phyloP scores from a whole-genome alignment of 2,113 vertebrate species.

The Daphoenositta chrysoptera region DNA sequence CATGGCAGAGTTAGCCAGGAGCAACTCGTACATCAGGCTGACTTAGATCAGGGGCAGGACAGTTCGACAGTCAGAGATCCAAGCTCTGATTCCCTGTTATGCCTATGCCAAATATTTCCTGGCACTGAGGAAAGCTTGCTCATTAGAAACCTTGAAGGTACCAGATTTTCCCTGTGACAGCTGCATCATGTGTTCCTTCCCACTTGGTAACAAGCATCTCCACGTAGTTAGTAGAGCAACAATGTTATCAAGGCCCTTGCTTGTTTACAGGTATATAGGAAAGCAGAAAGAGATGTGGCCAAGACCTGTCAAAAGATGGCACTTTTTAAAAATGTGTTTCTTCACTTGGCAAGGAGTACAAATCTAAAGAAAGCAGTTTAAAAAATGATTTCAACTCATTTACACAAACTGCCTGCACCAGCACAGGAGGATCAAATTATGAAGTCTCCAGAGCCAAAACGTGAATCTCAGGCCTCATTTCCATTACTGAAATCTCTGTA shows the following conservation, averaged over 20 bases:
- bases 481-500: constrained; percentile 38
- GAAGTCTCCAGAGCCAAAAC: constrained; percentile 23
- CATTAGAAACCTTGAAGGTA: background rate
- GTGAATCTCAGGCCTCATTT: constrained; percentile 30
- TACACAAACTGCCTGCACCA: constrained; percentile 32
- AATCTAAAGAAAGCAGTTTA: constrained; percentile 49
- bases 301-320: constrained; percentile 28
- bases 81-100: background rate
- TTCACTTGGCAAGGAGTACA: constrained; percentile 6
- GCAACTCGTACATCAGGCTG: background rate
- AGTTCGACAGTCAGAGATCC: background rate
- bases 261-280: constrained; percentile 42
- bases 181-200: background rate
- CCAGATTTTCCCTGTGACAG: background rate
- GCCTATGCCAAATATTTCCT: background rate
- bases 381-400: constrained; percentile 30
- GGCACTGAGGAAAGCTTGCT: background rate
- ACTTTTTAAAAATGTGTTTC: constrained; percentile 22
- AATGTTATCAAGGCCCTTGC: background rate
- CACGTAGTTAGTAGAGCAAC: background rate
- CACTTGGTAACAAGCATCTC: background rate
- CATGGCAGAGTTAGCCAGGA: background rate
- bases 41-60: background rate
- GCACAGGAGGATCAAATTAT: constrained; percentile 36
- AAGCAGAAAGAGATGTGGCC: constrained; percentile 28